Evolutionary conservation across 2,113 vertebrate species (phyloP).

Genomic region (Ageneiosus marmoratus): DNA sequence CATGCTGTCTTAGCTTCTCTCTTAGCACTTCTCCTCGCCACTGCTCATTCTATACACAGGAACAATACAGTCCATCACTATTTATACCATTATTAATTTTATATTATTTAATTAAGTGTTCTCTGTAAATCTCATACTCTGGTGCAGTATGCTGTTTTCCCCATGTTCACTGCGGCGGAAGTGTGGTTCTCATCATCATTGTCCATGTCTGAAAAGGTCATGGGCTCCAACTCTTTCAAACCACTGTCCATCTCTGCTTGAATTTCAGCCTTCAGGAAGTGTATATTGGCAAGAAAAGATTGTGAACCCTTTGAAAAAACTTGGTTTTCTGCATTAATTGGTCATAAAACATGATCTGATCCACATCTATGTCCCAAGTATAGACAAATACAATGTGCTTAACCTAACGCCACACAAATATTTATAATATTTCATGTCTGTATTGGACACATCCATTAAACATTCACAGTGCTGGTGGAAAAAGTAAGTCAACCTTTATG

Average conservation of each 20-base stretch:
- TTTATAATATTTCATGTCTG: no score
- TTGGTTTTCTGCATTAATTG: no score
- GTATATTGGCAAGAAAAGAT: no score
- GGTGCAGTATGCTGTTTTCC: slow-evolving; percentile 27
- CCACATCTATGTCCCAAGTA: no score
- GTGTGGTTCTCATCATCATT: slow-evolving; percentile 65
- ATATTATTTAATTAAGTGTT: neutral
- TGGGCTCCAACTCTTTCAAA: slow-evolving; percentile 59
- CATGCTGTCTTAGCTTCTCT: slow-evolving; percentile 75
- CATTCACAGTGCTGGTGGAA: no score
- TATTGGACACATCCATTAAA: no score
- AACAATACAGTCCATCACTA: neutral
- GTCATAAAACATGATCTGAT: no score
- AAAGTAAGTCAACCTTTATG: no score
- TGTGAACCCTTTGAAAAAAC: no score
- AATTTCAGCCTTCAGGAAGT: slow-evolving; percentile 69
- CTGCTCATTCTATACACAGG: slow-evolving; percentile 75
- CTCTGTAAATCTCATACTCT: slow-evolving; percentile 37
- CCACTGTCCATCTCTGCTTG: slow-evolving; percentile 71
- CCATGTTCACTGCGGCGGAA: slow-evolving; percentile 46
- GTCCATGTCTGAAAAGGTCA: slow-evolving; percentile 54
- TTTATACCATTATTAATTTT: neutral
- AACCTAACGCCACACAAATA: no score
- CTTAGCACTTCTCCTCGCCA: slow-evolving; percentile 77
- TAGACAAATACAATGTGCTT: no score